Evolutionary conservation across 2,888 invertebrate genomes (phyloP).

Genomic region (Prionchulus punctatus): DNA sequence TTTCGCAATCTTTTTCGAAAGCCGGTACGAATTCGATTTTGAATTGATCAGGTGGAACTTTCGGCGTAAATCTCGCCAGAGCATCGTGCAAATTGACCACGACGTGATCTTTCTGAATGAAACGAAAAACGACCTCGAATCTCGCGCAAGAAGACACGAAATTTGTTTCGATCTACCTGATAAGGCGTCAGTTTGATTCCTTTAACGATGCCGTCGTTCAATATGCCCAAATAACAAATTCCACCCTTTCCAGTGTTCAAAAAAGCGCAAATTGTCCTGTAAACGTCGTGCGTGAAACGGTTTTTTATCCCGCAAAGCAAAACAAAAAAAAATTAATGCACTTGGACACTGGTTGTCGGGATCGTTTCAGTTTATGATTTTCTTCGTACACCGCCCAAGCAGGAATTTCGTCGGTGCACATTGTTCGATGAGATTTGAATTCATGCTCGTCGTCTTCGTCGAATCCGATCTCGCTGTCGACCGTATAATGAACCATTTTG

Average conservation of each 20-base stretch:
- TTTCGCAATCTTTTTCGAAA: background rate
- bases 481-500: no score
- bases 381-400: background rate
- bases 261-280: conserved; percentile 1
- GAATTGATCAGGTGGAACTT: background rate
- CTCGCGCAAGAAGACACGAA: no score
- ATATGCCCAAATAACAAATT: background rate
- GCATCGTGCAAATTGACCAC: background rate
- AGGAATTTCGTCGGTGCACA: background rate
- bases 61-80: background rate
- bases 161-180: no score
- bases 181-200: background rate
- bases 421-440: background rate
- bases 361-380: background rate
- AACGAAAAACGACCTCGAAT: no score
- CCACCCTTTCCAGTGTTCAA: background rate
- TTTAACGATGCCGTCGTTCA: background rate
- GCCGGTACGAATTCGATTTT: background rate
- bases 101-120: background rate
- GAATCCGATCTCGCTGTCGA: no score
- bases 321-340: no score
- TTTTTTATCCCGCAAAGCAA: no score
- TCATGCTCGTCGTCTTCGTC: background rate
- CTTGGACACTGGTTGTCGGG: background rate
- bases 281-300: no score